These are phyloP conservation scores for Chaetogeoica ovagalla DNA, from an alignment of 2,888 invertebrate genomes.

Conservation along the genomic window DNA sequence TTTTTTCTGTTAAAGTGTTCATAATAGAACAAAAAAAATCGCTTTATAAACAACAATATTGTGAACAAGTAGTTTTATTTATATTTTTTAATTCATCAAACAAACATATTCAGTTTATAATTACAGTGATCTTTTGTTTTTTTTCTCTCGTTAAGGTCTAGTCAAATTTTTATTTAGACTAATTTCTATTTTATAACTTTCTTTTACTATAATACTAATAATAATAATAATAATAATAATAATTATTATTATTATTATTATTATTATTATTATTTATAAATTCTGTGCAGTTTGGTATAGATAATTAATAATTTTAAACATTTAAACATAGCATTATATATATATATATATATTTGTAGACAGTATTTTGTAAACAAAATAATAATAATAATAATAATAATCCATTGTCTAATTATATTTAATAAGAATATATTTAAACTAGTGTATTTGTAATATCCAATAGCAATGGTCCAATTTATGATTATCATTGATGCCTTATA, in stretches of 20 bases:
- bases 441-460: constrained; percentile 22
- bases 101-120: no score
- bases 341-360: constrained; percentile 2
- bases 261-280: constrained; percentile 5
- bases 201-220: constrained; percentile 25
- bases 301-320: constrained; percentile 22
- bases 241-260: no score
- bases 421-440: constrained; percentile 2
- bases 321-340: background rate
- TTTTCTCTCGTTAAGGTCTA: constrained; percentile 11
- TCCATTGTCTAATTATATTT: background rate
- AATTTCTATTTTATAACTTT: constrained; percentile 38
- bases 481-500: constrained; percentile 29
- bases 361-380: constrained; percentile 13
- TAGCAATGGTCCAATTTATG: constrained; percentile 39
- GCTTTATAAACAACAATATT: background rate
- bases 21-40: background rate
- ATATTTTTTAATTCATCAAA: no score
- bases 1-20: constrained; percentile 1
- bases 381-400: background rate
- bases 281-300: constrained; percentile 21
- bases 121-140: no score
- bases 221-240: no score
- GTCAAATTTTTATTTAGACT: constrained; percentile 47
- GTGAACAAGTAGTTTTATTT: background rate